These are phyloP conservation scores for Sesia bembeciformis DNA, from an alignment of 2,888 invertebrate genomes.

Conservation along the genomic window DNA sequence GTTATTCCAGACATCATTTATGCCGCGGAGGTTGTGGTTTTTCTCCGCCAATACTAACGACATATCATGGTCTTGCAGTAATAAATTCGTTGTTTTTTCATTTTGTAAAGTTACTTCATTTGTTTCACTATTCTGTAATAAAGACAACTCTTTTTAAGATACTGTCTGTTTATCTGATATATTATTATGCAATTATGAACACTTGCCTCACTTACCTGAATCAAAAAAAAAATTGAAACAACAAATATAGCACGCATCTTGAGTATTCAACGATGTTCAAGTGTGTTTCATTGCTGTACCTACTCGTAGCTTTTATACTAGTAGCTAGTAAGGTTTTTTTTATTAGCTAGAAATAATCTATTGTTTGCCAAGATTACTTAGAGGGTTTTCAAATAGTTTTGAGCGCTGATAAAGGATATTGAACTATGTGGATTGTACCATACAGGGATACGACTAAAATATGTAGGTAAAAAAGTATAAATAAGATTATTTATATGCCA, in stretches of 20 bases:
- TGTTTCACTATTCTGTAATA: constrained; percentile 2
- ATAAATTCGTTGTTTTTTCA: neutral
- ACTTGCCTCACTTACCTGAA: neutral
- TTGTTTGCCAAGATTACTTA: constrained; percentile 1
- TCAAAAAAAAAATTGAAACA: neutral
- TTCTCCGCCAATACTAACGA: neutral
- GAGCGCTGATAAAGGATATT: constrained; percentile 6
- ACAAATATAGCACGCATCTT: neutral
- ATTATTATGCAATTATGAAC: neutral
- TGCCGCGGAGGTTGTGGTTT: neutral
- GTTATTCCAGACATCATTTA: constrained; percentile 18
- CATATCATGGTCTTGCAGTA: constrained; percentile 2
- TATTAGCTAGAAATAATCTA: neutral
- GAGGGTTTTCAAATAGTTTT: neutral
- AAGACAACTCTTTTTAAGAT: too few species aligned
- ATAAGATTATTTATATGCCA: too few species aligned
- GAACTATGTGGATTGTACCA: neutral
- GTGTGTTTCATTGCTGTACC: neutral
- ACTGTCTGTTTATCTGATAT: neutral
- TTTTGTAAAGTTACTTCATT: neutral
- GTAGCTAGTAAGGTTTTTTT: neutral
- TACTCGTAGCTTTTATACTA: neutral
- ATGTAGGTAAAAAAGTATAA: too few species aligned
- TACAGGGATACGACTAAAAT: too few species aligned
- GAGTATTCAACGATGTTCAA: neutral